A percentile compares a stretch with the other conserved stretches of the same genome.
These are phyloP conservation scores for Smutsia temminckii DNA, from an alignment of 2,797 vertebrate genomes.

Conservation along the genomic window DNA sequence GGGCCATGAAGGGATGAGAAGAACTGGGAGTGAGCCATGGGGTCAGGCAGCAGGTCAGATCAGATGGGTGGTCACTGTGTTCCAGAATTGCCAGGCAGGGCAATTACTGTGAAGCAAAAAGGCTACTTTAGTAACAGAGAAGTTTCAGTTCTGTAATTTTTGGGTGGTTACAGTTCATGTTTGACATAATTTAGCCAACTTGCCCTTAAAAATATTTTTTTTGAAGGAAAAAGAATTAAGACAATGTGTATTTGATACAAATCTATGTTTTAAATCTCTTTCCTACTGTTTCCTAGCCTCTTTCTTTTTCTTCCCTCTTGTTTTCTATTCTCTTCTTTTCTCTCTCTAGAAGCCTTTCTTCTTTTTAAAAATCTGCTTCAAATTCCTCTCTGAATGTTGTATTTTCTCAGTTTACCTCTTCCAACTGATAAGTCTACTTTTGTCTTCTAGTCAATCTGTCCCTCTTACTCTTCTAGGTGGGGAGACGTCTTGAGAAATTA, in stretches of 20 bases:
- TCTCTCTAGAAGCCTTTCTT: not conserved
- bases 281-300: not conserved
- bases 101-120: constrained; percentile 21
- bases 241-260: not conserved
- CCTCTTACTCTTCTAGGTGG: not conserved
- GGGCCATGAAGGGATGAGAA: not conserved
- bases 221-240: constrained; percentile 8
- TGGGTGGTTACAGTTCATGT: not conserved
- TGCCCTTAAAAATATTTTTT: not conserved
- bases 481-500: not conserved
- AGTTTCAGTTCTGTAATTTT: constrained; percentile 67
- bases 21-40: not conserved
- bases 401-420: not conserved
- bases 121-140: constrained; percentile 16
- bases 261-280: constrained; percentile 2
- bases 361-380: not conserved
- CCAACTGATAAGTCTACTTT: not conserved
- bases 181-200: not conserved
- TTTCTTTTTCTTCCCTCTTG: not conserved
- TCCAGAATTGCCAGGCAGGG: not conserved
- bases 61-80: not conserved
- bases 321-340: not conserved
- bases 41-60: constrained; percentile 8
- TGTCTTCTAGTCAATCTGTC: not conserved
- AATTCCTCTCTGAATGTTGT: not conserved